A percentile compares a stretch with the other conserved stretches of the same genome.
Evolutionary conservation across 2,888 invertebrate species (phyloP).

Genomic region (Pterostichus niger): DNA sequence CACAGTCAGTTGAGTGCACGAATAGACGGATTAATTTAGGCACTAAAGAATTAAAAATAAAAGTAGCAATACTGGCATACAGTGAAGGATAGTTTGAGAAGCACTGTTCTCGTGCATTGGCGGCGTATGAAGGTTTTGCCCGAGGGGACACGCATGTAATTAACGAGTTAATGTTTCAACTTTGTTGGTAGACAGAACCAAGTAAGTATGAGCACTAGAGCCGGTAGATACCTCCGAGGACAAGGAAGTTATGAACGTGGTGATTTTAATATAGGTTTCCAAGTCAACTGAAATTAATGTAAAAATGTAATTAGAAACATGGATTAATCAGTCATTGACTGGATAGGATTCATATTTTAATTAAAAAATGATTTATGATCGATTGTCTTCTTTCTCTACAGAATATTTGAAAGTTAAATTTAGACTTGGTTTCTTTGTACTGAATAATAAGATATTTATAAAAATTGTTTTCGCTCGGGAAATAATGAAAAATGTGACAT

Average conservation of each 20-base stretch:
- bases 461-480: too few species aligned
- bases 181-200: slow-evolving; percentile 15
- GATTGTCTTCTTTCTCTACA: not conserved
- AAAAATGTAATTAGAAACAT: not conserved
- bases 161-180: slow-evolving; percentile 61
- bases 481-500: too few species aligned
- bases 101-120: slow-evolving; percentile 37
- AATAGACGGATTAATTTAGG: too few species aligned
- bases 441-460: too few species aligned
- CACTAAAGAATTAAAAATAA: too few species aligned
- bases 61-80: not conserved
- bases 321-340: not conserved
- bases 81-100: not conserved
- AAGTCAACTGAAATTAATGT: slow-evolving; percentile 7
- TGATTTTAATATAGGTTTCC: slow-evolving; percentile 12
- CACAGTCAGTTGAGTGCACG: too few species aligned
- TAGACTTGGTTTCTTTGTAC: too few species aligned
- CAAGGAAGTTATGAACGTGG: not conserved
- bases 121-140: slow-evolving; percentile 56
- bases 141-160: slow-evolving; percentile 56
- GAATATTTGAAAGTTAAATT: slow-evolving; percentile 6
- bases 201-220: not conserved
- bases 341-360: not conserved
- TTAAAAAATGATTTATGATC: slow-evolving; percentile 13
- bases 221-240: not conserved